Conservation (phyloP, 1,140 invertebrate species). For the Pseudomyrmex cubaensis region DNA sequence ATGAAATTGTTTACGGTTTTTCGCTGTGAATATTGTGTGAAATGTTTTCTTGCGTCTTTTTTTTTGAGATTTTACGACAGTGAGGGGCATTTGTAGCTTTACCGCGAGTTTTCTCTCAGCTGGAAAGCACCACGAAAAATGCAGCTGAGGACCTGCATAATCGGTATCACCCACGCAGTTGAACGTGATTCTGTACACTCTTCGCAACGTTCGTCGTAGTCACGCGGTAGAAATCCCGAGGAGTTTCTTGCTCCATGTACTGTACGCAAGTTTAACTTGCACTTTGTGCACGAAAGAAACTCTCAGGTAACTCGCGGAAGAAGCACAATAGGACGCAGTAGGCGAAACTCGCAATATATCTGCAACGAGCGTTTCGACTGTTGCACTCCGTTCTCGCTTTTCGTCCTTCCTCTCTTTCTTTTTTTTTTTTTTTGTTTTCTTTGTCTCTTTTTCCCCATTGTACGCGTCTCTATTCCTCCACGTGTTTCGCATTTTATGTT, state of each 20-base stretch:
- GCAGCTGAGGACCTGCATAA: slow-evolving; percentile 7
- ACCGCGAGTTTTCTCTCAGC: neutral
- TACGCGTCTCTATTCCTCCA: neutral
- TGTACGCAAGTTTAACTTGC: slow-evolving; percentile 53
- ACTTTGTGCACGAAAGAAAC: slow-evolving; percentile 6
- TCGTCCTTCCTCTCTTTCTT: too few species aligned
- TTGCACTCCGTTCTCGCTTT: neutral
- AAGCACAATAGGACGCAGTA: slow-evolving; percentile 15
- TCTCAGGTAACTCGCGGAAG: slow-evolving; percentile 42
- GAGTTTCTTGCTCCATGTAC: slow-evolving; percentile 37
- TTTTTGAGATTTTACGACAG: neutral
- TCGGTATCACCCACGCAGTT: neutral
- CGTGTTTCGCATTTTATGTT: slow-evolving; percentile 10
- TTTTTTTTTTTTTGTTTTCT: neutral
- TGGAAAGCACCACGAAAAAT: slow-evolving; percentile 21
- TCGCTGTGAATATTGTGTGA: neutral
- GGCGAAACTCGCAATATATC: slow-evolving; percentile 49
- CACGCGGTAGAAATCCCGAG: slow-evolving; percentile 11
- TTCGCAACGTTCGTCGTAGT: too few species aligned
- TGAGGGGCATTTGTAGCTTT: neutral
- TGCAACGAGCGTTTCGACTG: slow-evolving; percentile 53
- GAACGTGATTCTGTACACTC: slow-evolving; percentile 7
- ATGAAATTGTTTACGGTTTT: neutral
- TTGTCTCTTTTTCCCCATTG: neutral
- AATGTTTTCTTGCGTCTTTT: neutral